Conservation (phyloP, 2,888 invertebrate genomes). For the Drosophila macrothrix region DNA sequence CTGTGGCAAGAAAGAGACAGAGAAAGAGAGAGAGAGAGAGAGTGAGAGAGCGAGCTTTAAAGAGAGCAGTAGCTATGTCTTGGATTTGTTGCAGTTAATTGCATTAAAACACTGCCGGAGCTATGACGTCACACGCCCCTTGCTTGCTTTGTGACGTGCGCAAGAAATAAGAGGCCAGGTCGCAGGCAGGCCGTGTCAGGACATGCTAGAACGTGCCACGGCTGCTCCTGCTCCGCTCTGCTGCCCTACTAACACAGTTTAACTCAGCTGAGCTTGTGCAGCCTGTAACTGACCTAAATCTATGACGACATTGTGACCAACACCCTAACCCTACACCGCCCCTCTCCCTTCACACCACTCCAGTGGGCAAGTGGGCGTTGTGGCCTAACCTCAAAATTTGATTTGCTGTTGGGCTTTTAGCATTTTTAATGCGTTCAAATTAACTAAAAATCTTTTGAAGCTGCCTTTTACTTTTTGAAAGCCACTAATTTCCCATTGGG, state of each 20-base stretch:
- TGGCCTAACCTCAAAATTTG: conserved; percentile 27
- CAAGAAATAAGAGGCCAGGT: conserved; percentile 47
- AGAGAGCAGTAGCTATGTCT: conserved; percentile 40
- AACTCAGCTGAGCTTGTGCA: conserved; percentile 49
- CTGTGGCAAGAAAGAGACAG: conserved; percentile 29
- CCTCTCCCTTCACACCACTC: fast-evolving
- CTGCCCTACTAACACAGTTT: conserved; percentile 75
- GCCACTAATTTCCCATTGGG: conserved; percentile 45
- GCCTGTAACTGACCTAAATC: conserved; percentile 68
- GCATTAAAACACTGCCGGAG: conserved; percentile 47
- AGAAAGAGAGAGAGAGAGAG: neutral
- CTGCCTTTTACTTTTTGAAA: neutral
- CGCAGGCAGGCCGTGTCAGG: conserved; percentile 26
- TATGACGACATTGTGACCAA: conserved; percentile 52
- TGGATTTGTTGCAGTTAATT: conserved; percentile 53
- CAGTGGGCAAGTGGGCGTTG: conserved; percentile 10
- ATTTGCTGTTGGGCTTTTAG: conserved; percentile 13
- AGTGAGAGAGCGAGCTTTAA: conserved; percentile 32
- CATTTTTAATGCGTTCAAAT: conserved; percentile 37
- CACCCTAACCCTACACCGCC: neutral
- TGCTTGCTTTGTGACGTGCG: conserved; percentile 62
- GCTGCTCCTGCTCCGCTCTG: conserved; percentile 5
- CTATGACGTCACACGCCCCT: conserved; percentile 67
- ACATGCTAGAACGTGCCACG: conserved; percentile 1
- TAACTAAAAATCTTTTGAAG: conserved; percentile 30